Evolutionary conservation across 2,888 invertebrate species (phyloP), one percentile per base, ranked within the genome.

Genomic region (Tortricodes alternella): DNA sequence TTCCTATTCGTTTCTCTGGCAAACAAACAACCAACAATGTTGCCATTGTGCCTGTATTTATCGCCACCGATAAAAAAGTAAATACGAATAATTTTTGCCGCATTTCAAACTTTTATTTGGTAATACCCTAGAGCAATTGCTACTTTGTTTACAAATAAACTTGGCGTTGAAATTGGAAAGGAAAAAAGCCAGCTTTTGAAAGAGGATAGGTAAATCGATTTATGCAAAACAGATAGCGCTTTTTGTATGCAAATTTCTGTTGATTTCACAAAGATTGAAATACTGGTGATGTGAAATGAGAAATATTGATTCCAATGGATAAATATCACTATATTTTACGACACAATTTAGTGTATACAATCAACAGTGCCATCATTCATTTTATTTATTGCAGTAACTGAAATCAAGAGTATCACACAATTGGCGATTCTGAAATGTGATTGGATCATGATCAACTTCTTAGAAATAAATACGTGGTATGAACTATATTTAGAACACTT

Each of bases 81-180:
- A 74, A 77, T 74, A 68, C 58, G 69, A 78, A 83, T 81, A 78
- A 83, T 83, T 79, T 80, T 69, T 71, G 68, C 64, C 68, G 78
- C 76, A 78, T 75, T 76, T 74, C 73, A 71, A 86, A 85, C 75
- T 85, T 88, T 85, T 86, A 87, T 88, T 87, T 82, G 76, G 84
- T 82, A 85, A 88, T 83, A 78, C 87, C 85, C 87, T 73, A 83
- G 85, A 83, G 88, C 83, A 82, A 85, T 87, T 83, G 78, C 78
- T 83, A 85, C 83, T 87, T 88, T 88, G 85, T 88, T 88, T 88
- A 88, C 86, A 85, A 88, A 87, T 88, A 87, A 86, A 87, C 84
- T 87, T 85, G 79, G 73, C 78, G 83, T 83, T 81, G 83, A 85
- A 88, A 83, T 85, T 83, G 84, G 81, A 79, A 85, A 85, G 79